A percentile compares a stretch with the other conserved stretches of the same genome.
phyloP scores from a whole-genome alignment of 2,888 invertebrate genomes.

The Rhamphomyia laevipes region DNA sequence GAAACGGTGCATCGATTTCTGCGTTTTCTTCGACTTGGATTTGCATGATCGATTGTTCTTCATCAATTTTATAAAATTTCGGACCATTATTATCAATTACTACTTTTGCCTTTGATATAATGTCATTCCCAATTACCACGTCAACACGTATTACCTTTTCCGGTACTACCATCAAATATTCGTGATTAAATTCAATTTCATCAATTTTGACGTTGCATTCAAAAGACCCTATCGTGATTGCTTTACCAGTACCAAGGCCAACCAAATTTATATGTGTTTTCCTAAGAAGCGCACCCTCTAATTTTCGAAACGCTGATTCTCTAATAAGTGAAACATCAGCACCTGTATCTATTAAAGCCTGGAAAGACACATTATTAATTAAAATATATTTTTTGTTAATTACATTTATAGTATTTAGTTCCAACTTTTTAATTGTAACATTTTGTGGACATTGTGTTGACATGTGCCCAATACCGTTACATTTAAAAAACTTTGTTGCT shows the following conservation, averaged over 20 bases:
- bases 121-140: not conserved
- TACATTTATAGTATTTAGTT: conserved; percentile 2
- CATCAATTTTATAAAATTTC: not conserved
- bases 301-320: conserved; percentile 1
- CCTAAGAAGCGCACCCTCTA: not conserved
- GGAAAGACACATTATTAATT: not conserved
- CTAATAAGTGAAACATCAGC: conserved; percentile 3
- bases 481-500: conserved; percentile 25
- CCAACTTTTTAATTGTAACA: not conserved
- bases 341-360: conserved; percentile 5
- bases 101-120: not conserved
- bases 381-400: not conserved
- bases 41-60: not conserved
- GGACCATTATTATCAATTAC: not conserved
- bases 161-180: not conserved
- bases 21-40: not conserved
- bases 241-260: conserved; percentile 6
- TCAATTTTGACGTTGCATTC: conserved; percentile 4
- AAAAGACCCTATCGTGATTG: conserved; percentile 5
- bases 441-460: not conserved
- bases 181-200: not conserved
- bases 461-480: conserved; percentile 21
- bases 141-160: not conserved
- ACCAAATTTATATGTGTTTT: not conserved
- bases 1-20: conserved; percentile 1